These are phyloP conservation scores for Watersipora subatra DNA, from an alignment of 1,140 invertebrate species.

Conservation along the genomic window DNA sequence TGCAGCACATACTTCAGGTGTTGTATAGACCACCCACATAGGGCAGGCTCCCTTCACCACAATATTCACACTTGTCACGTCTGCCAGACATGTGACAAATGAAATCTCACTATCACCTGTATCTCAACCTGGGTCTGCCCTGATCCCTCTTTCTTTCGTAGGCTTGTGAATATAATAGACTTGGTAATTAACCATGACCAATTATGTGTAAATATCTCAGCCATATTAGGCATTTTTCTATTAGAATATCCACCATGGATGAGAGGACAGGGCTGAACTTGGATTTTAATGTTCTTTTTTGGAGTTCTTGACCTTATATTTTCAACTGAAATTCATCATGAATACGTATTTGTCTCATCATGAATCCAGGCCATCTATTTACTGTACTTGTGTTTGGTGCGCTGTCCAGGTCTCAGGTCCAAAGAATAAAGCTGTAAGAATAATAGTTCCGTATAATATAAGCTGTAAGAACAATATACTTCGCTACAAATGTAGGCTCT, in stretches of 20 bases:
- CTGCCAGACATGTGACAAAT: neutral
- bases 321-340: neutral
- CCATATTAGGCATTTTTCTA: neutral
- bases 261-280: neutral
- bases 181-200: neutral
- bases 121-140: neutral
- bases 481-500: too few species aligned
- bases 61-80: too few species aligned
- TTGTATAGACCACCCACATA: too few species aligned
- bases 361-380: neutral
- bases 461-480: too few species aligned
- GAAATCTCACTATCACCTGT: neutral
- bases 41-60: too few species aligned
- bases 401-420: too few species aligned
- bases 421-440: neutral
- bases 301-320: neutral
- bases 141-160: neutral
- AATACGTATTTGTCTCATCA: neutral
- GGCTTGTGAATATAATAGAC: neutral
- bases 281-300: too few species aligned
- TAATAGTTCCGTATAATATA: neutral
- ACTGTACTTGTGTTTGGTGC: neutral
- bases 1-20: too few species aligned
- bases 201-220: neutral
- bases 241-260: neutral